These are phyloP conservation scores for Onychomys arenicola DNA, from an alignment of 2,797 vertebrate genomes.

Conservation along the genomic window DNA sequence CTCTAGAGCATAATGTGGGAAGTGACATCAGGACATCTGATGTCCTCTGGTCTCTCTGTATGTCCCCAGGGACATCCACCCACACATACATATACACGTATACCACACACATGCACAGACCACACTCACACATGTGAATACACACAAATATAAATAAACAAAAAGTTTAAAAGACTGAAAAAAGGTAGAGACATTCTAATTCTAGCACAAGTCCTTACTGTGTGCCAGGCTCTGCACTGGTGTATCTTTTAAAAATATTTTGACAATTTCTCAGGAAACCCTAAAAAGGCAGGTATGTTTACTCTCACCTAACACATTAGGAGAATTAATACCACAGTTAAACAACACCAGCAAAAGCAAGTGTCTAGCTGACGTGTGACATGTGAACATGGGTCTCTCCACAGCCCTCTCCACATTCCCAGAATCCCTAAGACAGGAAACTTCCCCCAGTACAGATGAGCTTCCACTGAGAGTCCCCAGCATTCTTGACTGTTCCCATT, in stretches of 20 bases:
- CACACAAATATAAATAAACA: neutral
- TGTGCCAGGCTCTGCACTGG: accelerated
- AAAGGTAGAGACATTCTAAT: neutral
- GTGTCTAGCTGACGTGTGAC: neutral
- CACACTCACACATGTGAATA: neutral
- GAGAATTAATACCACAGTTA: neutral
- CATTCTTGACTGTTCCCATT: neutral
- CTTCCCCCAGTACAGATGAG: neutral
- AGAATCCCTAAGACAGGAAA: neutral
- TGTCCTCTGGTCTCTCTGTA: neutral
- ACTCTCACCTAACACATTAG: neutral
- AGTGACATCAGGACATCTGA: no score
- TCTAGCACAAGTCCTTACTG: neutral
- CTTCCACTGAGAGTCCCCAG: no score
- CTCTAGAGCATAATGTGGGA: neutral
- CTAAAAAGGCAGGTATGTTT: neutral
- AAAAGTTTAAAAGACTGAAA: neutral
- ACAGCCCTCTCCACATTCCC: neutral
- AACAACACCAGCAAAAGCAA: neutral
- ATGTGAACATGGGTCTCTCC: neutral
- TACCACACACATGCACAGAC: neutral
- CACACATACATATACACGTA: neutral
- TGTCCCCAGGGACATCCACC: no score
- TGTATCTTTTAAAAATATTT: neutral
- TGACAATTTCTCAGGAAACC: neutral